Base-by-base conservation (phyloP, 2,797 vertebrate species). In the Gallinago nigripennis region DNA sequence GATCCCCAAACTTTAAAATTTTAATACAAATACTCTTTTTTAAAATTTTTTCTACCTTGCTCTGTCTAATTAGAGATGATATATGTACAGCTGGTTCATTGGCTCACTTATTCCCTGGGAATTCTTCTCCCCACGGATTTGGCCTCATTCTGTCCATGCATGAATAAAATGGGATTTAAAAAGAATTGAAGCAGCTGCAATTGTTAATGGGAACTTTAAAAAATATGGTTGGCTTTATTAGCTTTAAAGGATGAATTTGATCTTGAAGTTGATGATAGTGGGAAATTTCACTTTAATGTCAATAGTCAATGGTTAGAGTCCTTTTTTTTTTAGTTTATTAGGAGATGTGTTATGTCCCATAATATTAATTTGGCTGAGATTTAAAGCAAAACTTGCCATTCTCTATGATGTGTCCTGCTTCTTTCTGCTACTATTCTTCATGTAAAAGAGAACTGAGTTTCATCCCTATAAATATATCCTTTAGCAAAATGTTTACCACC, bases 151-250 rank as follows among this genome's bases (percentile, higher is more conserved):
- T 86, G 20, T 89, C 61, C 73, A 78, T 58, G 80, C 66, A 71
- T 78, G 54, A 96, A 89, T 86, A 88, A 95, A 88, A 77, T 16
- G n/a, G 35, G n/a, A 70, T 77, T 91, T 53, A 77, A 88, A 90
- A 25, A 66, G 60, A 70, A 75, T 11, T 66, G 70, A 88, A 90
- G 71, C 56, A 85, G 31, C 33, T 85, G 60, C 19, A 82, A 50
- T 57, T 77, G 51, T 66, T 72, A 70, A 51, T 17, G 11, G 70
- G 16, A 92, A 73, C 8, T 48, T 94, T 60, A 8, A 63, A 78
- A 71, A 69, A 16, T 8, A 90, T 4, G 8, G 13, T 77, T 58
- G 5, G 2, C 7, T 90, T 21, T 68, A 39, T 61, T 63, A 35
- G 5, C 30, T 86, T 84, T 73, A 86, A 93, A 70, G 27, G 21